Base-by-base conservation (phyloP, 1,140 invertebrate species). In the Philaenus spumarius region DNA sequence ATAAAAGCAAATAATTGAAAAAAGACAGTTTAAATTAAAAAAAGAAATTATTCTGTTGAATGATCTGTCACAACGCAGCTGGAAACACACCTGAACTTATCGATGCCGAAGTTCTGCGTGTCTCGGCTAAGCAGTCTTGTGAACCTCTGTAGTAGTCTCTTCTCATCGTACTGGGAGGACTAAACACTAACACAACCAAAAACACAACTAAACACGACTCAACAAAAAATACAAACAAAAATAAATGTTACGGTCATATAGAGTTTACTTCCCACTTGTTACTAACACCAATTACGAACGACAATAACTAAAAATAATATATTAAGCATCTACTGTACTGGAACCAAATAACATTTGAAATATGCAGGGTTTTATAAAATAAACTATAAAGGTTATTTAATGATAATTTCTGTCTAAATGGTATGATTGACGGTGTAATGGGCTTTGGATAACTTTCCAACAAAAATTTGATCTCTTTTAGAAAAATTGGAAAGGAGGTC, bases 61-160 rank as follows among this genome's bases (percentile, higher is more conserved):
- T n/a, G n/a, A n/a, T n/a, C n/a, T n/a, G n/a, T n/a, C n/a, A n/a
- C n/a, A n/a, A n/a, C n/a, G 3, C 26, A 30, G 26, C 26, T 30
- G 26, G 9, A 4, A 30, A 30, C 26, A 30, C 26, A 30, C 26
- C 26, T 30, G 26, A 30, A 30, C 26, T 46, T n/a, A 61, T 64
- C 62, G 42, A 66, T 14, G 58, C 55, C 11, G 65, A 64, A 11
- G 67, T 66, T 40, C 65, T 61, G 34, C 66, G 58, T 0, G 64
- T 65, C 58, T 68, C 67, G 11, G 85, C 86, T 60, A 91, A 79
- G 74, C 86, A 89, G 77, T 91, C 88, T 79, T 90, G 87, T 55
- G 87, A 90, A 67, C 87, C 87, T 76, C 87, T 80, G 77, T 89
- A 90, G 81, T 88, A 90, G 76, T 91, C 88, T 74, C 87, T 82